Percentiles rank a stretch among this genome's conserved stretches.
Evolutionary conservation across 2,797 vertebrate species (phyloP).

Genomic region (Chiroxiphia lanceolata): DNA sequence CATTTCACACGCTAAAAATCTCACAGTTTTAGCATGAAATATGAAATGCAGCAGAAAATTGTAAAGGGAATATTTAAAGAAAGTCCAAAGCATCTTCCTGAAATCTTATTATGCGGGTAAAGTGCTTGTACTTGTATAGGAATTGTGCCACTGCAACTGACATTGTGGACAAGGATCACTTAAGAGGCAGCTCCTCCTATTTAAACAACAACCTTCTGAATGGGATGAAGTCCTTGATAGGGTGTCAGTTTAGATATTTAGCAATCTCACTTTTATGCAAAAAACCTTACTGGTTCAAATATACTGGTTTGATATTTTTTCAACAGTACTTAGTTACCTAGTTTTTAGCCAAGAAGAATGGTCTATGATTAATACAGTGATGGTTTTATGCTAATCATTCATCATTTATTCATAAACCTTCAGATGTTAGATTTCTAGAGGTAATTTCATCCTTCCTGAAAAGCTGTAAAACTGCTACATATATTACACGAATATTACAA

Average conservation of each 20-base stretch:
- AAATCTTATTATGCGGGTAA: background rate
- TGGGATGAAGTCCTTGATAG: too few relatives aligned
- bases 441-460: background rate
- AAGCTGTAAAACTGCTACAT: background rate
- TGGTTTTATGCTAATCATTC: background rate
- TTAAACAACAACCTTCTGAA: background rate
- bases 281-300: background rate
- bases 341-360: background rate
- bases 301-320: background rate
- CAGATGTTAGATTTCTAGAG: background rate
- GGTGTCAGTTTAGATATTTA: background rate
- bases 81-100: background rate
- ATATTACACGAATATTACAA: background rate
- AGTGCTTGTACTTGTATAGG: background rate
- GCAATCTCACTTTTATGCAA: background rate
- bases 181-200: background rate
- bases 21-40: background rate
- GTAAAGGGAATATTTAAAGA: background rate
- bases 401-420: constrained; percentile 2
- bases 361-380: background rate
- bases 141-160: background rate
- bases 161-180: background rate
- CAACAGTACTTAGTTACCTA: background rate
- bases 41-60: background rate
- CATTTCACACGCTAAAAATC: background rate